A percentile compares a stretch with the other conserved stretches of the same genome.
These are phyloP conservation scores for Corythornis vintsioides DNA, from an alignment of 2,113 vertebrate genomes.

Conservation along the genomic window DNA sequence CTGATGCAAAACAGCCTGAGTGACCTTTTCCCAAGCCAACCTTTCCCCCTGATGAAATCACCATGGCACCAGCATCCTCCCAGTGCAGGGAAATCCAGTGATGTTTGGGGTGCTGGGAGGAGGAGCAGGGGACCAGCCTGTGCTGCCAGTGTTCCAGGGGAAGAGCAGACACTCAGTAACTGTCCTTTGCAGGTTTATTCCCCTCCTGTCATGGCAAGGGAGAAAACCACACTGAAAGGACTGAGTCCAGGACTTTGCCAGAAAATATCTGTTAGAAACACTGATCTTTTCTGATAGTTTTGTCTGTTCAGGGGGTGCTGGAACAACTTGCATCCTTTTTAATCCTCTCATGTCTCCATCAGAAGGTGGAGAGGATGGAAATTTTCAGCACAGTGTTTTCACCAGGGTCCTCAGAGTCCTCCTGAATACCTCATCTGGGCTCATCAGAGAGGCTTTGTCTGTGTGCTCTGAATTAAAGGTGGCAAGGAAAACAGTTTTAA, in stretches of 20 bases:
- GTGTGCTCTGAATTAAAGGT: not conserved
- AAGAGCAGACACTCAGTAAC: rapidly evolving
- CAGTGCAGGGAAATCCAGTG: rapidly evolving
- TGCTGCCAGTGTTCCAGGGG: not conserved
- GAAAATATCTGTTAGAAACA: not conserved
- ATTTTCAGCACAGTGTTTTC: not conserved
- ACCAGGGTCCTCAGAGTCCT: not conserved
- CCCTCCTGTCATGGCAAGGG: not conserved
- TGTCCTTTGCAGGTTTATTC: not conserved
- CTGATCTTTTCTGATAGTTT: not conserved
- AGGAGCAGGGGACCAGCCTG: not conserved
- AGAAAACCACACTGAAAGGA: not conserved
- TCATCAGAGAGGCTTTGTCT: not conserved
- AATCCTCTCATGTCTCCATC: not conserved
- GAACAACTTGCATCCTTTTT: not conserved
- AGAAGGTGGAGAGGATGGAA: not conserved
- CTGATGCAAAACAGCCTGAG: not conserved
- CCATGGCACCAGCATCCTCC: no score
- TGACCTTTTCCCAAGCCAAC: not conserved
- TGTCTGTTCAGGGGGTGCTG: not conserved
- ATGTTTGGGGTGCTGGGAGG: not conserved
- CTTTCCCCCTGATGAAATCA: rapidly evolving
- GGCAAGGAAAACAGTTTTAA: not conserved
- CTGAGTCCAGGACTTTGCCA: not conserved
- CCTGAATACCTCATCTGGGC: not conserved